These are phyloP conservation scores for Euthynnus affinis DNA, from an alignment of 2,797 vertebrate genomes.

Conservation along the genomic window DNA sequence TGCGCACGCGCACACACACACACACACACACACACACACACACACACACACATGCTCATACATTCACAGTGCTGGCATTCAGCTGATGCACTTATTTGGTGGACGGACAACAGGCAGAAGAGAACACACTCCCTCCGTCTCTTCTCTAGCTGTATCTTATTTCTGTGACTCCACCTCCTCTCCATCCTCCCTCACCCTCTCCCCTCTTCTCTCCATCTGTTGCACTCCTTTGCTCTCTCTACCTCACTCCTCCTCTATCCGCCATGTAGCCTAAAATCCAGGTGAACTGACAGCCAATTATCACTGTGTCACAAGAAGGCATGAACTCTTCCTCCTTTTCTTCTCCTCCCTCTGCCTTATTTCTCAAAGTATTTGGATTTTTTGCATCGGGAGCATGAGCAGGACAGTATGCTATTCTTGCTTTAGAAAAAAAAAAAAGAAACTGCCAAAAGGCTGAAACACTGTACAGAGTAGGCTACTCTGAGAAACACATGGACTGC, in stretches of 20 bases:
- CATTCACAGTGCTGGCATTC: constrained; percentile 6
- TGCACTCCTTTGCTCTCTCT: constrained; percentile 30
- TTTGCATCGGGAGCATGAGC: not conserved
- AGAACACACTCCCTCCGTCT: constrained; percentile 7
- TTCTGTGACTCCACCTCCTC: constrained; percentile 27
- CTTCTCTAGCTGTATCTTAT: constrained; percentile 26
- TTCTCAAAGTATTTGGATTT: not conserved
- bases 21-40: not conserved
- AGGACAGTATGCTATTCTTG: constrained; percentile 17
- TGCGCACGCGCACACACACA: not conserved
- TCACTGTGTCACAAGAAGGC: constrained; percentile 23
- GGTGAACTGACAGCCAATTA: constrained; percentile 54
- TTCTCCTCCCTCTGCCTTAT: not conserved
- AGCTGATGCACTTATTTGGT: constrained; percentile 14
- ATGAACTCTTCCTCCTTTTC: constrained; percentile 3
- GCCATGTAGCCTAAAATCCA: constrained; percentile 34
- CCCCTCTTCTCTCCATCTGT: constrained; percentile 51
- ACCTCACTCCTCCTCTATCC: not conserved
- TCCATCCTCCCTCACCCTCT: constrained; percentile 33
- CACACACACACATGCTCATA: not conserved
- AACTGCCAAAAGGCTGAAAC: constrained; percentile 10
- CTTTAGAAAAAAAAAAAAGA: too few relatives aligned
- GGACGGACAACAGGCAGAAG: not conserved
- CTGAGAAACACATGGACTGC: not conserved
- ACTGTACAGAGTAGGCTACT: not conserved